Percentiles rank a stretch among this genome's conserved stretches.
phyloP scores from a whole-genome alignment of 2,888 invertebrate genomes.

The Unio delphinus region DNA sequence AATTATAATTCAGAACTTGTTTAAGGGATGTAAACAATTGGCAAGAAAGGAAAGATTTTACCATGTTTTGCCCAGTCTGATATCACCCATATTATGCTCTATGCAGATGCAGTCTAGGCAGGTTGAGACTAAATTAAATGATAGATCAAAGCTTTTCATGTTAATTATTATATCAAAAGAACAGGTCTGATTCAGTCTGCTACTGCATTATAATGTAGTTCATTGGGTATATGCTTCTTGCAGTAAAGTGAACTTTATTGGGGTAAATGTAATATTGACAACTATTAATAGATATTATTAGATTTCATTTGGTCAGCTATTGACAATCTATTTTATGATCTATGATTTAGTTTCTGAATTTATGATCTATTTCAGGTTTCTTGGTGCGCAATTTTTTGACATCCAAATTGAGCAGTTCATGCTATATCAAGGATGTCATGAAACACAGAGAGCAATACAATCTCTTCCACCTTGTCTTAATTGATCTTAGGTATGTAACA shows the following conservation, averaged over 20 bases:
- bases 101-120: too few relatives aligned
- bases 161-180: too few relatives aligned
- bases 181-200: too few relatives aligned
- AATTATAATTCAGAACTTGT: too few relatives aligned
- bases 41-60: too few relatives aligned
- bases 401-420: constrained; percentile 8
- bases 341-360: not conserved
- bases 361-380: constrained; percentile 29
- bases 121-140: too few relatives aligned
- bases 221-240: not conserved
- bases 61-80: too few relatives aligned
- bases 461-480: constrained; percentile 37
- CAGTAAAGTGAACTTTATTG: not conserved
- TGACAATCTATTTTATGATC: not conserved
- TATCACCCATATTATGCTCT: too few relatives aligned
- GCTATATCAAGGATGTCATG: constrained; percentile 22
- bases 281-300: not conserved
- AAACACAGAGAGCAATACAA: constrained; percentile 24
- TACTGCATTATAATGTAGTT: not conserved
- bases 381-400: constrained; percentile 36
- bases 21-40: too few relatives aligned
- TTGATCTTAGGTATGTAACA: constrained; percentile 35
- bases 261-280: not conserved
- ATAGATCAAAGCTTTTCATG: too few relatives aligned
- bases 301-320: not conserved